Conservation (phyloP, 1,140 invertebrate species). For the Micrasema longulum region DNA sequence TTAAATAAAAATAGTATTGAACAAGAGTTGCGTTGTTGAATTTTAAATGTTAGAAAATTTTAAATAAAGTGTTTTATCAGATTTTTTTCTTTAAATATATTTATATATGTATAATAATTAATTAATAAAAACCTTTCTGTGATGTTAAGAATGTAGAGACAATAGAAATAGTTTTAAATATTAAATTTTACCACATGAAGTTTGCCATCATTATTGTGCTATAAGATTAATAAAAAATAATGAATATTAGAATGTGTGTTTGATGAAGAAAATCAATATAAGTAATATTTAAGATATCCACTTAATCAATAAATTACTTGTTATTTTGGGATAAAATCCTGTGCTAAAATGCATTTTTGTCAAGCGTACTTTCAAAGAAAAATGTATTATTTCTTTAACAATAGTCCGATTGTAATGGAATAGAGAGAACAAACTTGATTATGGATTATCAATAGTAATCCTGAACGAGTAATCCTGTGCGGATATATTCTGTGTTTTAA, state of each 20-base stretch:
- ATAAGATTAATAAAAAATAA: constrained; percentile 4
- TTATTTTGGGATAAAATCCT: too few species aligned
- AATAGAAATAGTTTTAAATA: constrained; percentile 51
- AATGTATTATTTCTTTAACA: too few species aligned
- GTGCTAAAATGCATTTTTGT: neutral
- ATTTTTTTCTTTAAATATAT: constrained; percentile 29
- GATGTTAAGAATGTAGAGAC: constrained; percentile 54
- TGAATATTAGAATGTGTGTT: neutral
- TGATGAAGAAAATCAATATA: neutral
- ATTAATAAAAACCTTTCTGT: constrained; percentile 53
- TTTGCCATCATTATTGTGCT: constrained; percentile 15
- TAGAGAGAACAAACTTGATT: too few species aligned
- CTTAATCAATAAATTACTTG: too few species aligned
- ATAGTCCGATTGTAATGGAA: too few species aligned
- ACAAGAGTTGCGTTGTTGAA: constrained; percentile 5
- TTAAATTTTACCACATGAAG: constrained; percentile 16
- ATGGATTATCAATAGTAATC: too few species aligned
- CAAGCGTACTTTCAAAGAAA: constrained; percentile 21
- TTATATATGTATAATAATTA: constrained; percentile 42
- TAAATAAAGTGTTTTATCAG: constrained; percentile 12
- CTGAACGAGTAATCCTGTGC: too few species aligned
- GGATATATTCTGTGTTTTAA: too few species aligned
- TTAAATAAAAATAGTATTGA: neutral
- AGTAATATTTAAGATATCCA: too few species aligned
- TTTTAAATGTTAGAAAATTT: constrained; percentile 30